Evolutionary conservation across 2,797 vertebrate genomes (phyloP).

Genomic region (Potorous gilbertii): DNA sequence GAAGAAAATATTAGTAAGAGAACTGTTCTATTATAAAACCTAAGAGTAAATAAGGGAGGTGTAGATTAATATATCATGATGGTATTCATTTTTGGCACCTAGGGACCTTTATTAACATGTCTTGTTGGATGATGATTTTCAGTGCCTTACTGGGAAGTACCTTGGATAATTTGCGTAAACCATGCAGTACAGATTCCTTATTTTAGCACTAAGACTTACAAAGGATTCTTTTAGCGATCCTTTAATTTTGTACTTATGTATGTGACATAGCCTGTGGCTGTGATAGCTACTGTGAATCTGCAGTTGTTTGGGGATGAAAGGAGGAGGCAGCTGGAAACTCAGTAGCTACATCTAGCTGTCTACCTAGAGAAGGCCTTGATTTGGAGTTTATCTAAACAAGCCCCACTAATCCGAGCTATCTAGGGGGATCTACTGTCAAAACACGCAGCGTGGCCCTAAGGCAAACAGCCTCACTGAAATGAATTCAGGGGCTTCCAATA

Average conservation of each 20-base stretch:
- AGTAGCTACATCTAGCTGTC: conserved; percentile 93
- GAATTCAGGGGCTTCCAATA: conserved; percentile 92
- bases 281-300: conserved; percentile 90
- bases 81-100: conserved; percentile 68
- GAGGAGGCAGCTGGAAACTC: conserved; percentile 96
- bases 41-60: conserved; percentile 61
- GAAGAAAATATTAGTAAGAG: background rate
- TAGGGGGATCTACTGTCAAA: conserved; percentile 99
- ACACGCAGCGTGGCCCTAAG: conserved; percentile 99
- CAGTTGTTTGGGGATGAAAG: conserved; percentile 97
- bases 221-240: conserved; percentile 88
- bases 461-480: conserved; percentile 96
- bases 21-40: conserved; percentile 49
- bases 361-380: conserved; percentile 95
- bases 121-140: conserved; percentile 79
- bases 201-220: conserved; percentile 89
- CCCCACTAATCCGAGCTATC: conserved; percentile 99
- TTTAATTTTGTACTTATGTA: conserved; percentile 91
- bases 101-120: conserved; percentile 70
- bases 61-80: conserved; percentile 67
- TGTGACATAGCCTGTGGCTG: conserved; percentile 93
- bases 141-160: conserved; percentile 79
- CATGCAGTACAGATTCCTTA: conserved; percentile 87
- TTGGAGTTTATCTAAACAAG: conserved; percentile 99
- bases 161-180: conserved; percentile 86